Evolutionary conservation across 2,797 vertebrate species (phyloP).

Genomic region (Danionella dracula): DNA sequence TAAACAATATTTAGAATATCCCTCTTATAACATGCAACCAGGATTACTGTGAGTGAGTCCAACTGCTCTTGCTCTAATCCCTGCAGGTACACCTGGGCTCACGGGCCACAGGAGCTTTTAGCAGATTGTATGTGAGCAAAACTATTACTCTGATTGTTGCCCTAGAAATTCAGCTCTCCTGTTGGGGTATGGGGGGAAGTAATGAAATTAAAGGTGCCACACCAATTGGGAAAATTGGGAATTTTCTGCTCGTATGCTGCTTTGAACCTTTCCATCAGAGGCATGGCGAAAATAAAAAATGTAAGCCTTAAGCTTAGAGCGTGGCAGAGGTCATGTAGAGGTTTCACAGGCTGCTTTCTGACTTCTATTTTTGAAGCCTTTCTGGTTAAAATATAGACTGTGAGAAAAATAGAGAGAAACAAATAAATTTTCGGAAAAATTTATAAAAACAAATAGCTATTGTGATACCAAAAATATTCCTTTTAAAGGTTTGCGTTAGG

Average conservation of each 20-base stretch:
- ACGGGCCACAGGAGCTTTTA: slow-evolving; percentile 68
- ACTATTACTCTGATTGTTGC: slow-evolving; percentile 73
- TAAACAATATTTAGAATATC: not conserved
- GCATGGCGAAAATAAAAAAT: slow-evolving; percentile 32
- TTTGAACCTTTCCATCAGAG: slow-evolving; percentile 47
- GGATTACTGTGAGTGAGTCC: slow-evolving; percentile 1
- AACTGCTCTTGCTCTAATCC: slow-evolving; percentile 69
- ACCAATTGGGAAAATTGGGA: slow-evolving; percentile 54
- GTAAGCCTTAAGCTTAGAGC: slow-evolving; percentile 36
- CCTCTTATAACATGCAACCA: not conserved
- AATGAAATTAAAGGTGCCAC: slow-evolving; percentile 63
- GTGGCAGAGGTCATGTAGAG: slow-evolving; percentile 14
- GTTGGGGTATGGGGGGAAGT: slow-evolving; percentile 35
- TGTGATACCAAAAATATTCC: not conserved
- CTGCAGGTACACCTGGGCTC: slow-evolving; percentile 60
- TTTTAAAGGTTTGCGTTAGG: not conserved
- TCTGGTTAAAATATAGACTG: not conserved
- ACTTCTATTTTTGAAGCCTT: slow-evolving; percentile 4
- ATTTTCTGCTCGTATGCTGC: slow-evolving; percentile 45
- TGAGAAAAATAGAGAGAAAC: not conserved
- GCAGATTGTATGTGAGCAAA: slow-evolving; percentile 71
- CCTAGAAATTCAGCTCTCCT: slow-evolving; percentile 60
- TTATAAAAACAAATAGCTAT: not conserved
- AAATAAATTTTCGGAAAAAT: not conserved
- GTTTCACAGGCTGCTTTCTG: not conserved